Conservation (phyloP, 2,113 vertebrate species). For the Turnix velox region DNA sequence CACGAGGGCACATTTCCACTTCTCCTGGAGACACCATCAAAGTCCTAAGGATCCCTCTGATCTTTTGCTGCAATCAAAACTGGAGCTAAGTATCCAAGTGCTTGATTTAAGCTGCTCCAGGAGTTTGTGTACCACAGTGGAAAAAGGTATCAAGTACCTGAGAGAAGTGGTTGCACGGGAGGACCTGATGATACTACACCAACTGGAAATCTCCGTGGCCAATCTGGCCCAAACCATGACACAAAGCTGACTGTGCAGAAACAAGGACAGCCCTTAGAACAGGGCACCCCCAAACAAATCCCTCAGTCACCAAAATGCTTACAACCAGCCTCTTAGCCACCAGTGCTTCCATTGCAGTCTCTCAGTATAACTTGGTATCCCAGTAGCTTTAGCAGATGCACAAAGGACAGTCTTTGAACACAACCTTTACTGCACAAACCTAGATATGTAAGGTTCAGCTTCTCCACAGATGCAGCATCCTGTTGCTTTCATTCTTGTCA, state of each 20-base stretch:
- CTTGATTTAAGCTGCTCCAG: neutral
- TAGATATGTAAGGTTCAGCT: neutral
- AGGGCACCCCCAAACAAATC: neutral
- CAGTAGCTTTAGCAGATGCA: neutral
- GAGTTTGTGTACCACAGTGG: neutral
- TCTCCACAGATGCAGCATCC: neutral
- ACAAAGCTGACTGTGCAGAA: neutral
- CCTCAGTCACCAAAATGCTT: neutral
- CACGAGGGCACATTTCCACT: neutral
- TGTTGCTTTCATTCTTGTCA: neutral
- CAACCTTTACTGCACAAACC: neutral
- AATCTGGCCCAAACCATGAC: neutral
- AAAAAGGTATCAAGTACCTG: neutral
- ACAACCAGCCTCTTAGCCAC: fast-evolving
- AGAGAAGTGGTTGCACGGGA: neutral
- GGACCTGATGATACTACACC: neutral
- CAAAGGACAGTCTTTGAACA: neutral
- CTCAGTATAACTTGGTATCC: fast-evolving
- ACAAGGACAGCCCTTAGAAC: neutral
- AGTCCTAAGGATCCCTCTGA: neutral
- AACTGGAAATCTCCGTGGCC: neutral
- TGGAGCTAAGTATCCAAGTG: neutral
- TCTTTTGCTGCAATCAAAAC: neutral
- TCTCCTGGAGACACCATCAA: neutral
- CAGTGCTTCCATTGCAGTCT: neutral